Percentiles rank a stretch among this genome's conserved stretches.
Evolutionary conservation across 2,797 vertebrate species (phyloP).

Genomic region (Carapus acus): DNA sequence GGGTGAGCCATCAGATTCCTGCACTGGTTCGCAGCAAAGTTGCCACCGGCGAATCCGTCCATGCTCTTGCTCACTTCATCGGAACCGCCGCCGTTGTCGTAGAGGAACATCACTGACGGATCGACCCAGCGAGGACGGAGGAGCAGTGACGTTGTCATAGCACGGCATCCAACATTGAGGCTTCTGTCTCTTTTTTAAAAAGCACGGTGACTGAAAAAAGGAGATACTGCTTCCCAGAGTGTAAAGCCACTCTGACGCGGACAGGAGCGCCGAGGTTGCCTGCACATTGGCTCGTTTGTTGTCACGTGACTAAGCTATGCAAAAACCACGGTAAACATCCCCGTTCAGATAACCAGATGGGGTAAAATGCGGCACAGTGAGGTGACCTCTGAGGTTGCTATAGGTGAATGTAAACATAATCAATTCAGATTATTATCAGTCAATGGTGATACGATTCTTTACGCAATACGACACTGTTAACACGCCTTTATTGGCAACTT

Average conservation of each 20-base stretch:
- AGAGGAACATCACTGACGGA: constrained; percentile 97
- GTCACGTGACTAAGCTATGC: constrained; percentile 85
- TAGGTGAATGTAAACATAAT: too few species aligned
- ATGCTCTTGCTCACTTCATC: constrained; percentile 97
- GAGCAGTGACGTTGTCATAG: constrained; percentile 99
- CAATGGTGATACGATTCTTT: too few species aligned
- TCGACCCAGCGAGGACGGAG: constrained; percentile 99
- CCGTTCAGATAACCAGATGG: constrained; percentile 75
- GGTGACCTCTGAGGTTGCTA: too few species aligned
- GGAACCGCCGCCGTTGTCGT: constrained; percentile 86
- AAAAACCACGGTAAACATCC: constrained; percentile 85
- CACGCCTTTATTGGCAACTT: too few species aligned
- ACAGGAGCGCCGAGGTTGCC: constrained; percentile 70
- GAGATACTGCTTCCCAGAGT: constrained; percentile 82
- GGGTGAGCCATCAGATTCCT: constrained; percentile 95
- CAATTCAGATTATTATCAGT: too few species aligned
- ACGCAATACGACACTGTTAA: too few species aligned
- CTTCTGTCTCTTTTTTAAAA: constrained; percentile 81
- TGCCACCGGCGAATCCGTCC: constrained; percentile 84
- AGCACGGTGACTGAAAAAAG: constrained; percentile 83
- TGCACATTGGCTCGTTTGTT: constrained; percentile 75
- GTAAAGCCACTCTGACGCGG: constrained; percentile 84
- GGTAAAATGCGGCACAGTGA: constrained; percentile 70
- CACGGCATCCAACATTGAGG: constrained; percentile 91
- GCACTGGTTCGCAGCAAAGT: constrained; percentile 92